Conservation (phyloP, 2,888 invertebrate species). For the Hyalella azteca region DNA sequence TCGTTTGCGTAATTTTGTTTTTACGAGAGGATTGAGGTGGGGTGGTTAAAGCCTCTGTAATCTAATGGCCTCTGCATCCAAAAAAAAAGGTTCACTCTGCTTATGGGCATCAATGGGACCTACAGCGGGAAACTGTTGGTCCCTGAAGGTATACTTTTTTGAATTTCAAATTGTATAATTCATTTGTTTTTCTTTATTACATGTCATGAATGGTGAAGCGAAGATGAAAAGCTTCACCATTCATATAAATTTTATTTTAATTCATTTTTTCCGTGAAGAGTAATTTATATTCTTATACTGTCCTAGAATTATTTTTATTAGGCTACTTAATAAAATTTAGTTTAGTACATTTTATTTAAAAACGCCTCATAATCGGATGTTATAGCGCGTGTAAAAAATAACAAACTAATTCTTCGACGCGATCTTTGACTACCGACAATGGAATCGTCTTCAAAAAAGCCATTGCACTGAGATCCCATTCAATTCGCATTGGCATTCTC, state of each 20-base stretch:
- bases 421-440: no score
- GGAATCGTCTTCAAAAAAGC: neutral
- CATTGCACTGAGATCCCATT: slow-evolving; percentile 7
- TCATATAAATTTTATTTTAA: no score
- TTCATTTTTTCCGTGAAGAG: no score
- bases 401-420: neutral
- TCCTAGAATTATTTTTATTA: neutral
- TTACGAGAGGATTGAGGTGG: slow-evolving; percentile 20
- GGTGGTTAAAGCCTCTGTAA: slow-evolving; percentile 22
- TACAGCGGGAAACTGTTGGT: neutral
- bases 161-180: neutral
- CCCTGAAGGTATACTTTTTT: neutral
- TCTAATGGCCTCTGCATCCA: slow-evolving; percentile 15
- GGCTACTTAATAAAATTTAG: neutral
- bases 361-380: neutral
- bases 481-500: neutral
- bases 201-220: neutral
- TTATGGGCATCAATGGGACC: slow-evolving; percentile 11
- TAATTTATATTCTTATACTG: no score
- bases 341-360: neutral
- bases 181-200: neutral
- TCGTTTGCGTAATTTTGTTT: slow-evolving; percentile 19
- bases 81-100: neutral
- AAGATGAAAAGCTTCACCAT: neutral
- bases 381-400: neutral